Conservation (phyloP, 2,797 vertebrate genomes). For the Arnoldichthys spilopterus region DNA sequence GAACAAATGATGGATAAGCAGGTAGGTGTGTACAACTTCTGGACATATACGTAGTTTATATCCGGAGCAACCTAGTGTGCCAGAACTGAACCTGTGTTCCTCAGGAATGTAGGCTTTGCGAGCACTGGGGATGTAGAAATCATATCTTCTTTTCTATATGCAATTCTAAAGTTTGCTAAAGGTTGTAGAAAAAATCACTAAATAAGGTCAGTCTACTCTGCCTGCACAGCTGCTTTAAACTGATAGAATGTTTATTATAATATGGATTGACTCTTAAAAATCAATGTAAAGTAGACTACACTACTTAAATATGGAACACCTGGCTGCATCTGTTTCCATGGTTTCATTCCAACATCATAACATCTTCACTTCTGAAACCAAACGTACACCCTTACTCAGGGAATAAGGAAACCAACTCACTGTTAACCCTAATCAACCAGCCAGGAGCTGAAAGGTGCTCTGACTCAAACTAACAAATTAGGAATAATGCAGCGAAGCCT, state of each 20-base stretch:
- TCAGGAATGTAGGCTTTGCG: neutral
- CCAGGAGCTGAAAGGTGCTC: neutral
- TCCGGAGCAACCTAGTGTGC: neutral
- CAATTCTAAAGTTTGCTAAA: no score
- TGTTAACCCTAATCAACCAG: neutral
- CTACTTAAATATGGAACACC: neutral
- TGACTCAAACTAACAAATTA: neutral
- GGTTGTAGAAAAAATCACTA: no score
- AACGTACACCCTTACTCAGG: no score
- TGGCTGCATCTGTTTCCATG: neutral
- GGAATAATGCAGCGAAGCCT: slow-evolving; percentile 1
- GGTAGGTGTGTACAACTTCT: no score
- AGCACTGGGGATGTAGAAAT: no score
- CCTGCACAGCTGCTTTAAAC: neutral
- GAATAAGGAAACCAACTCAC: no score
- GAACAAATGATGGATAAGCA: no score
- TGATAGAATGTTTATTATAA: neutral
- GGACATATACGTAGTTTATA: neutral
- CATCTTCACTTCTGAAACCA: no score
- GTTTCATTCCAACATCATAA: no score
- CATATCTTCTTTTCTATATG: no score
- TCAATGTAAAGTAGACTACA: neutral
- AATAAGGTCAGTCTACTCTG: no score
- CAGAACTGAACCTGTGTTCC: neutral
- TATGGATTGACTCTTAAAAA: neutral